Conservation (phyloP, 2,888 invertebrate genomes). For the Tortrix viridana region DNA sequence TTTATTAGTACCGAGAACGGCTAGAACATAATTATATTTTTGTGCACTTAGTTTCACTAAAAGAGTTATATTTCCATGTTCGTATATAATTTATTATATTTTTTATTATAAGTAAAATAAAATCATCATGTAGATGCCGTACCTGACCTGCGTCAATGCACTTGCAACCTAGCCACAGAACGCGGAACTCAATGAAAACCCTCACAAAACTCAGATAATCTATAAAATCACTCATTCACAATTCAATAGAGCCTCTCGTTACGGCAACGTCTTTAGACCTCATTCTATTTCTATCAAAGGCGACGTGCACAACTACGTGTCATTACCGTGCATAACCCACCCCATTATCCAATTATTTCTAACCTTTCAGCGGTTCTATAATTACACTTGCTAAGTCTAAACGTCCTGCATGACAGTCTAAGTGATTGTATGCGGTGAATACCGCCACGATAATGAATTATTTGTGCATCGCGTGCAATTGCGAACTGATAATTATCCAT, state of each 20-base stretch:
- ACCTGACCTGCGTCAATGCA: conserved; percentile 29
- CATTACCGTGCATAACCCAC: conserved; percentile 74
- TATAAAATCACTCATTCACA: conserved; percentile 21
- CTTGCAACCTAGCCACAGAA: not conserved
- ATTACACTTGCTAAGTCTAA: conserved; percentile 74
- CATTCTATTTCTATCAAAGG: conserved; percentile 44
- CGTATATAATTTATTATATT: not conserved
- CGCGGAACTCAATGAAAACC: conserved; percentile 9
- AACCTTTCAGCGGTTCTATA: conserved; percentile 76
- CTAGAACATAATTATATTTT: too few relatives aligned
- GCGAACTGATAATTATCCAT: conserved; percentile 64
- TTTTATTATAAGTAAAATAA: not conserved
- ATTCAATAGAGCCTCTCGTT: conserved; percentile 18
- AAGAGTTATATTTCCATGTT: not conserved
- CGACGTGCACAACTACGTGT: conserved; percentile 64
- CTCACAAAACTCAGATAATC: not conserved
- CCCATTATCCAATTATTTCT: conserved; percentile 82
- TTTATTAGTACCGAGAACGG: too few relatives aligned
- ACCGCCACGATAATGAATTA: conserved; percentile 75
- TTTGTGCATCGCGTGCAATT: conserved; percentile 78
- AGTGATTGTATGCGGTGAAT: conserved; percentile 76
- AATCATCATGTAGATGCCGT: not conserved
- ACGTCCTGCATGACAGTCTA: conserved; percentile 78
- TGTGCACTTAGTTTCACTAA: too few relatives aligned
- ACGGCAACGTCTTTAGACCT: conserved; percentile 18